These are phyloP conservation scores for Geodia barretti DNA, from an alignment of 37 sponge, comb jelly and placozoan genomes.

Conservation along the genomic window DNA sequence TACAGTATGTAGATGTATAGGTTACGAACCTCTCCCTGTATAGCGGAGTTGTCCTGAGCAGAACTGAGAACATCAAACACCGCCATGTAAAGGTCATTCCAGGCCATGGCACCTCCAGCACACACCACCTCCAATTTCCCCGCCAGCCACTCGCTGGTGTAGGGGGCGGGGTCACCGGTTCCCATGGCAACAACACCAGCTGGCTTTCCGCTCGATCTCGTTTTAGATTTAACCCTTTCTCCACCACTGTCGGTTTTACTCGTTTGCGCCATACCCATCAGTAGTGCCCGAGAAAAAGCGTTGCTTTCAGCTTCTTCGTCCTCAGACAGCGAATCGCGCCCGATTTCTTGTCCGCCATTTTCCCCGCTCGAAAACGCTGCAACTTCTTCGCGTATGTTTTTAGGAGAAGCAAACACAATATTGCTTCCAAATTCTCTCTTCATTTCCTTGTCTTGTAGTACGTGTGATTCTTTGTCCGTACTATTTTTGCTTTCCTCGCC, in stretches of 20 bases:
- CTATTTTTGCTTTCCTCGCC: background rate
- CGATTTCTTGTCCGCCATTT: background rate
- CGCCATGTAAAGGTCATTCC: slow-evolving; percentile 51
- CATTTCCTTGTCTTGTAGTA: background rate
- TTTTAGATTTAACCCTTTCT: background rate
- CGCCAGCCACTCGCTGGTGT: slow-evolving; percentile 52
- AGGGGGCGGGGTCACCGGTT: background rate
- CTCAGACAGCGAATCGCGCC: slow-evolving; percentile 55
- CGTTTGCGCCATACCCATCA: background rate
- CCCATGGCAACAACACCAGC: background rate
- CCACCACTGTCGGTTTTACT: background rate
- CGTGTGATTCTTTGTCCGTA: background rate
- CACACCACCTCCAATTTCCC: slow-evolving; percentile 18
- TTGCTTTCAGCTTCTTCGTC: slow-evolving; percentile 12
- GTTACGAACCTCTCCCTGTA: slow-evolving; percentile 80
- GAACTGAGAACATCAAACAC: slow-evolving; percentile 73
- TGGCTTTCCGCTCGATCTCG: background rate
- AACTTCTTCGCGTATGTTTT: background rate
- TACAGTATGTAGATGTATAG: no score
- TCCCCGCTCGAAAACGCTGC: background rate
- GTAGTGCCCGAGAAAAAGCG: background rate
- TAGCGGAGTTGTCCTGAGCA: slow-evolving; percentile 20
- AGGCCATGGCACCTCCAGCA: slow-evolving; percentile 7
- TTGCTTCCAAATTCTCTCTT: slow-evolving; percentile 73
- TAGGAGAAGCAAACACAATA: slow-evolving; percentile 34